Conservation (phyloP, 2,888 invertebrate species). For the Lymantria monacha region DNA sequence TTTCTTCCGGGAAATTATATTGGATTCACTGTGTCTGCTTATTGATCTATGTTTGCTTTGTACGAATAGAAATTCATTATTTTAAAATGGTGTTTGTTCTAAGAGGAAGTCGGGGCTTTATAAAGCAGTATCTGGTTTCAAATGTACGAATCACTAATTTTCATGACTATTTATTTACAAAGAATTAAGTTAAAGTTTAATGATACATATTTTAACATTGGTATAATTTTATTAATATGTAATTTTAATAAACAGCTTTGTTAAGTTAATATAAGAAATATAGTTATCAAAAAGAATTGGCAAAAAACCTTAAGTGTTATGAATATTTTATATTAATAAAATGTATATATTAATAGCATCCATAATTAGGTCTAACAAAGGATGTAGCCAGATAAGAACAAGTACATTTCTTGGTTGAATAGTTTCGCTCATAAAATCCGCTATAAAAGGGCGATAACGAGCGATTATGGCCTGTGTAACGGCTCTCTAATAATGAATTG, state of each 20-base stretch:
- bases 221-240: too few relatives aligned
- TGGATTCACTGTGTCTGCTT: constrained; percentile 7
- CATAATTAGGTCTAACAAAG: constrained; percentile 67
- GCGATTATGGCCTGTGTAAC: constrained; percentile 76
- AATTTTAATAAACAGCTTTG: too few relatives aligned
- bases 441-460: constrained; percentile 82
- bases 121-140: too few relatives aligned
- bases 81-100: too few relatives aligned
- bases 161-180: too few relatives aligned
- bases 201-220: too few relatives aligned
- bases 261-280: too few relatives aligned
- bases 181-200: too few relatives aligned
- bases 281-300: too few relatives aligned
- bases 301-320: too few relatives aligned
- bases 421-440: constrained; percentile 79
- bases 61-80: background rate
- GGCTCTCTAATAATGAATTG: constrained; percentile 81
- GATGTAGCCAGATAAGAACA: constrained; percentile 59
- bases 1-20: constrained; percentile 19
- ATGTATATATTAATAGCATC: constrained; percentile 5
- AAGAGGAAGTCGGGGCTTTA: too few relatives aligned
- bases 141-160: too few relatives aligned
- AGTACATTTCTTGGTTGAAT: constrained; percentile 75
- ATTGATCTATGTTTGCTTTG: constrained; percentile 1
- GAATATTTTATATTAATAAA: background rate